phyloP scores from a whole-genome alignment of 1,140 invertebrate species.

The Lordiphosa collinella region DNA sequence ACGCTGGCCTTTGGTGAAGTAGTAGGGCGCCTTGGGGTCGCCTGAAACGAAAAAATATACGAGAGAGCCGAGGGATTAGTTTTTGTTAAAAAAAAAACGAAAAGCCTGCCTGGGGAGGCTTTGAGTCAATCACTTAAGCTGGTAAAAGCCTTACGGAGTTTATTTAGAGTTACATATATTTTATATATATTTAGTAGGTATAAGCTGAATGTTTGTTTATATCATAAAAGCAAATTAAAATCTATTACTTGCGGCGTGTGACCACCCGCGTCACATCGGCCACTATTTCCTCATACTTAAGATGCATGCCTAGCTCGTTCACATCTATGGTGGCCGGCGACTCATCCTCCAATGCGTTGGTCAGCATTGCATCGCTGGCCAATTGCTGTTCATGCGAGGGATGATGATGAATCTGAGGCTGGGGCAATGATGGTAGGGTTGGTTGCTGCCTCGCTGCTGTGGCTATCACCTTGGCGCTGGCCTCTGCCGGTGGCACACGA shows the following conservation, averaged over 20 bases:
- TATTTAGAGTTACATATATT: constrained; percentile 35
- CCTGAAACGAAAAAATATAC: constrained; percentile 34
- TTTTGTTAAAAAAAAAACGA: too few species aligned
- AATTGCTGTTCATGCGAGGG: constrained; percentile 13
- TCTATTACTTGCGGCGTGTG: constrained; percentile 44
- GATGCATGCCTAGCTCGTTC: constrained; percentile 68
- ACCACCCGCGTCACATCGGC: constrained; percentile 61
- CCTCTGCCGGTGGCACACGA: constrained; percentile 40
- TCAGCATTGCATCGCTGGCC: constrained; percentile 52
- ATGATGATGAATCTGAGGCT: constrained; percentile 24
- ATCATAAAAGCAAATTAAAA: constrained; percentile 19
- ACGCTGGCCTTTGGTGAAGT: constrained; percentile 66
- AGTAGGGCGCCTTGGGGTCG: constrained; percentile 17
- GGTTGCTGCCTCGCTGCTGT: constrained; percentile 4
- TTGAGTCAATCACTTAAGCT: constrained; percentile 1
- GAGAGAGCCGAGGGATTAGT: constrained; percentile 6
- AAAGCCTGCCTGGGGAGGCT: not conserved
- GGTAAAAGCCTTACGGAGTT: constrained; percentile 23
- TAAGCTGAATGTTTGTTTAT: constrained; percentile 35
- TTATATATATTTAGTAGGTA: constrained; percentile 15
- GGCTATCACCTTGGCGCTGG: constrained; percentile 19
- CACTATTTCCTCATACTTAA: constrained; percentile 77
- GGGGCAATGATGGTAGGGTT: constrained; percentile 20
- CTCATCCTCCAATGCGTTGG: constrained; percentile 47
- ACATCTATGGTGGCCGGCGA: constrained; percentile 63